phyloP scores from a whole-genome alignment of 2,888 invertebrate species.

The Nephrotoma guestfalica region DNA sequence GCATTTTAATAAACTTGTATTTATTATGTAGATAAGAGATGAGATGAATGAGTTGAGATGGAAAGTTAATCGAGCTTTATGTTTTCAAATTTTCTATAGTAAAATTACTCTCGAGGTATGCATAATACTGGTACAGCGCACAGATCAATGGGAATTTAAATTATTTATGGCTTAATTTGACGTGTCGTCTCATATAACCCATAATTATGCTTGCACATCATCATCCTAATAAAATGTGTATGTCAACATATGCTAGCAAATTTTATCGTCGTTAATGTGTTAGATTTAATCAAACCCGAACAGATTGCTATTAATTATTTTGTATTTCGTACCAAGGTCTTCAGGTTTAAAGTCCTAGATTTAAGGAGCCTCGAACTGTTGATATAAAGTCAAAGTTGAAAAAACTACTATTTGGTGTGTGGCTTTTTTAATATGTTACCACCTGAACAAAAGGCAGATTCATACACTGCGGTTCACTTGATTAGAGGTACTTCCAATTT shows the following conservation, averaged over 20 bases:
- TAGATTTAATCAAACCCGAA: not conserved
- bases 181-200: not conserved
- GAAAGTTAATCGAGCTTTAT: not conserved
- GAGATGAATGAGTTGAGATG: not conserved
- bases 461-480: too few relatives aligned
- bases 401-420: too few relatives aligned
- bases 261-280: not conserved
- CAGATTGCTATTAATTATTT: not conserved
- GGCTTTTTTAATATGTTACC: too few relatives aligned
- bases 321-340: too few relatives aligned
- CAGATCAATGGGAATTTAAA: not conserved
- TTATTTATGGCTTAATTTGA: not conserved
- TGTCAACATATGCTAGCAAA: not conserved
- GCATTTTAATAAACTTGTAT: too few relatives aligned
- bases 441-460: too few relatives aligned
- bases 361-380: too few relatives aligned
- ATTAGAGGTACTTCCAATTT: too few relatives aligned
- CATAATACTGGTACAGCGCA: not conserved
- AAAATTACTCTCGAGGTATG: not conserved
- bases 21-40: not conserved
- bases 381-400: too few relatives aligned
- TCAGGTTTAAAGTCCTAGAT: too few relatives aligned
- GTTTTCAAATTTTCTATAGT: not conserved
- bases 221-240: not conserved
- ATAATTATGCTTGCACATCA: not conserved